Evolutionary conservation across 37 sponge, comb jelly and placozoan species (phyloP).

Genomic region (Spongilla lacustris): DNA sequence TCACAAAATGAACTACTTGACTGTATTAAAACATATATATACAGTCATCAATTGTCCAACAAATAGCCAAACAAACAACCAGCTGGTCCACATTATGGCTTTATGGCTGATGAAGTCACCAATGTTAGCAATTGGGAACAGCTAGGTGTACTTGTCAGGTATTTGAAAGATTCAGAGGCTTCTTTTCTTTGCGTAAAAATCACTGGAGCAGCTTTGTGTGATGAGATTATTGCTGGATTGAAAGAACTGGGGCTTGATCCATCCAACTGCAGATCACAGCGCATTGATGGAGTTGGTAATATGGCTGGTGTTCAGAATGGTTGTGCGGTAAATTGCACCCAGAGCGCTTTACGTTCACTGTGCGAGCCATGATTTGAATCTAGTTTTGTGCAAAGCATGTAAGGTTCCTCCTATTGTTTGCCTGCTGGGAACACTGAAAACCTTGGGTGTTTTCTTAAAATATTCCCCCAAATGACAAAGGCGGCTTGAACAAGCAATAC

Average conservation of each 20-base stretch:
- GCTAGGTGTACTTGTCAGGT: conserved; percentile 16
- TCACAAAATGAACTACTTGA: conserved; percentile 42
- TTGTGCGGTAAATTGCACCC: conserved; percentile 4
- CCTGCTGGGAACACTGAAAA: conserved; percentile 21
- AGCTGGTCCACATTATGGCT: not conserved
- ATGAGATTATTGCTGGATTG: not conserved
- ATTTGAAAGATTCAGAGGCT: conserved; percentile 43
- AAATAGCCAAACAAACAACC: conserved; percentile 12
- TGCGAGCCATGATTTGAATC: conserved; percentile 40
- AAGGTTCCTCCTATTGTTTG: conserved; percentile 9
- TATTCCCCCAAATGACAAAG: conserved; percentile 27
- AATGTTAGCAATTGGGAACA: conserved; percentile 30
- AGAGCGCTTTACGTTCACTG: conserved; percentile 32
- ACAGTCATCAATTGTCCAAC: not conserved
- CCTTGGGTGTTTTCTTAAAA: conserved; percentile 31
- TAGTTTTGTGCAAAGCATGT: conserved; percentile 14
- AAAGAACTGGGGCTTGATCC: too few relatives aligned
- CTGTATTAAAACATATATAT: conserved; percentile 5
- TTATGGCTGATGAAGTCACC: conserved; percentile 16
- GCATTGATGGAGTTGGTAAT: conserved; percentile 48
- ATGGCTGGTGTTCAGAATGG: conserved; percentile 24
- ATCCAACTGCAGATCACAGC: conserved; percentile 8
- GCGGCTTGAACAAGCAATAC: not conserved
- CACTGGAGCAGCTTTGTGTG: conserved; percentile 32
- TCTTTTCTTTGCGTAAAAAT: not conserved